Percentiles rank a stretch among this genome's conserved stretches.
These are phyloP conservation scores for Tympanuchus pallidicinctus DNA, from an alignment of 2,113 vertebrate species.

Conservation along the genomic window DNA sequence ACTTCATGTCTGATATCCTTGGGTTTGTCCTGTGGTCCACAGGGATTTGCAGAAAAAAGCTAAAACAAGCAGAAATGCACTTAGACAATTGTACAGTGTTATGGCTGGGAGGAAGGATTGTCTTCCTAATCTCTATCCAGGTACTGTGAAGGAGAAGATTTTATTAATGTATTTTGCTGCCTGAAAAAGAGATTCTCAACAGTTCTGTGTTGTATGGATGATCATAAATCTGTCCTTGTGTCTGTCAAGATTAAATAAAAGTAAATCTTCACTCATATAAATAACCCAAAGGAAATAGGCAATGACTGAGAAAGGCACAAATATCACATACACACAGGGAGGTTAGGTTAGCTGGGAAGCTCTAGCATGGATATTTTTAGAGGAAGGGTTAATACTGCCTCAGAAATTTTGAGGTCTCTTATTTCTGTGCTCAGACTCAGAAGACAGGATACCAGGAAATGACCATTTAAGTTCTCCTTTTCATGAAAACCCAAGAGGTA, in stretches of 20 bases:
- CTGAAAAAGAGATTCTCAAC: not conserved
- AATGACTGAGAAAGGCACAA: not conserved
- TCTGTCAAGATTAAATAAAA: conserved; percentile 26
- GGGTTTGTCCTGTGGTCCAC: not conserved
- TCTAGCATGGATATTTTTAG: not conserved
- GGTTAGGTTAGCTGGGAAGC: not conserved
- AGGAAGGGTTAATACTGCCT: not conserved
- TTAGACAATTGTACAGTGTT: not conserved
- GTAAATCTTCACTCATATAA: not conserved
- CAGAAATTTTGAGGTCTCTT: not conserved
- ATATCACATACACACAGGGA: not conserved
- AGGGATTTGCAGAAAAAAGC: not conserved
- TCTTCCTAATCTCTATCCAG: not conserved
- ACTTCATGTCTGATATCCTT: not conserved
- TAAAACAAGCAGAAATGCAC: not conserved
- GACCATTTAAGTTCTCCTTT: not conserved
- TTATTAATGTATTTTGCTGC: not conserved
- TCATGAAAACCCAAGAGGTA: not conserved
- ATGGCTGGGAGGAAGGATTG: not conserved
- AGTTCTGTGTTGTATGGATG: not conserved
- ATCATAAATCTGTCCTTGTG: not conserved
- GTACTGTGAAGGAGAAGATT: not conserved
- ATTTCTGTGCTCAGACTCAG: not conserved
- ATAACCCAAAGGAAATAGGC: not conserved
- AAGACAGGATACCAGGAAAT: not conserved